phyloP scores from a whole-genome alignment of 2,797 vertebrate genomes.

The Dallia pectoralis region DNA sequence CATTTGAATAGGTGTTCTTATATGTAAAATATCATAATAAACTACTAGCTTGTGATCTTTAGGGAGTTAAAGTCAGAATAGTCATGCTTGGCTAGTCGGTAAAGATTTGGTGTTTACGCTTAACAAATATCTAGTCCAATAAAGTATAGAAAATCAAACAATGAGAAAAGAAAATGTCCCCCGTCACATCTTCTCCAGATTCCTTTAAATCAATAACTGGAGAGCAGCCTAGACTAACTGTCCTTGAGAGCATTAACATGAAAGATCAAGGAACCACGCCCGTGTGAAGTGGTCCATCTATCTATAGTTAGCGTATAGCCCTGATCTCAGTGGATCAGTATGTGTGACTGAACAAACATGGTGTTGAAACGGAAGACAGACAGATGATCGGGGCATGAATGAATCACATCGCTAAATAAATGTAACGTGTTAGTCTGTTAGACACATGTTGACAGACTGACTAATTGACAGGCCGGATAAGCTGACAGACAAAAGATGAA shows the following conservation, averaged over 20 bases:
- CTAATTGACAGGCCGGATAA: neutral
- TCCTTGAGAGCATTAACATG: conserved; percentile 28
- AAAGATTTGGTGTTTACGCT: neutral
- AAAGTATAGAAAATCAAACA: conserved; percentile 1
- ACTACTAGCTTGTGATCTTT: too few species aligned
- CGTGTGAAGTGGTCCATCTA: conserved; percentile 19
- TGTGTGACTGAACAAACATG: conserved; percentile 48
- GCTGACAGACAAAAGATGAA: conserved; percentile 38
- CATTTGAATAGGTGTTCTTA: neutral
- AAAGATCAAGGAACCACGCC: conserved; percentile 18
- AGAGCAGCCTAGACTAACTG: conserved; percentile 11
- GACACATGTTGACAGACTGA: neutral
- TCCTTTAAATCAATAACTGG: neutral
- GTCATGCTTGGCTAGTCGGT: neutral
- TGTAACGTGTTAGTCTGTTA: conserved; percentile 3
- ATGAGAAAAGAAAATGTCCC: neutral
- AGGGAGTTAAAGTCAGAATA: neutral
- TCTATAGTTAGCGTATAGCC: conserved; percentile 35
- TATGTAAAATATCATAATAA: neutral
- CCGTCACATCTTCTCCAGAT: conserved; percentile 9
- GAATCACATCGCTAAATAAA: conserved; percentile 23
- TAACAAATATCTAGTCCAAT: neutral
- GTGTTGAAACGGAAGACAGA: conserved; percentile 40
- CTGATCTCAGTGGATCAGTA: conserved; percentile 39
- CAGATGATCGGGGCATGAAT: conserved; percentile 50